Evolutionary conservation across 1,140 invertebrate species (phyloP).

Genomic region (Coenobita brevimanus): DNA sequence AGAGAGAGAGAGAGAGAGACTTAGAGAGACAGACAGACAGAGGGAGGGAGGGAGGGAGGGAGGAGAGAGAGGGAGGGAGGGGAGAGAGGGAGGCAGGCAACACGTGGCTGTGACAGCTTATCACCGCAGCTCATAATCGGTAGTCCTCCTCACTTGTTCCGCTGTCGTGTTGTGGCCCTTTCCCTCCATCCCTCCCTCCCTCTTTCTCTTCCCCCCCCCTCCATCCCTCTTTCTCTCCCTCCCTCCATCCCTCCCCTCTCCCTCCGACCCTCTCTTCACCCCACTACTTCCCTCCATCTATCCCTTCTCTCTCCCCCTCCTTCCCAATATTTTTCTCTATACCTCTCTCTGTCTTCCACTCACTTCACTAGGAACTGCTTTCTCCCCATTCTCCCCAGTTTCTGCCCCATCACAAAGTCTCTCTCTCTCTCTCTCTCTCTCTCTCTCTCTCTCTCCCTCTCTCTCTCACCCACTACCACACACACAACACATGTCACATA

Average conservation of each 20-base stretch:
- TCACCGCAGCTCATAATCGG: constrained; percentile 61
- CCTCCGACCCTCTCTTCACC: background rate
- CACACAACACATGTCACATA: too few species aligned
- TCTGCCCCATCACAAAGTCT: too few species aligned
- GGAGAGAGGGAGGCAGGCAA: background rate
- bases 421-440: too few species aligned
- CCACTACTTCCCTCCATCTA: background rate
- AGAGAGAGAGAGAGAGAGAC: background rate
- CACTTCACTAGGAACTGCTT: too few species aligned
- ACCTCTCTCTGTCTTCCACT: too few species aligned
- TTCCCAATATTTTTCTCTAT: too few species aligned
- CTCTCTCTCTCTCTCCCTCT: too few species aligned
- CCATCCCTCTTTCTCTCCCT: too few species aligned
- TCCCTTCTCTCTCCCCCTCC: background rate
- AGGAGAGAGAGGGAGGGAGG: background rate
- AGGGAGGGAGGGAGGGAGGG: background rate
- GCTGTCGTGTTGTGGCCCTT: constrained; percentile 10
- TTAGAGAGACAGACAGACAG: background rate
- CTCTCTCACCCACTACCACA: too few species aligned
- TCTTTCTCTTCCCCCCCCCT: too few species aligned
- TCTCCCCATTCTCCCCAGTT: too few species aligned
- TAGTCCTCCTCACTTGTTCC: constrained; percentile 50
- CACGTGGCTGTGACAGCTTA: constrained; percentile 60
- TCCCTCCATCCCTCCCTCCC: background rate
- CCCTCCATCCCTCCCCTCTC: background rate